These are phyloP conservation scores for Lycodopsis pacificus DNA, from an alignment of 2,797 vertebrate genomes.

Conservation along the genomic window DNA sequence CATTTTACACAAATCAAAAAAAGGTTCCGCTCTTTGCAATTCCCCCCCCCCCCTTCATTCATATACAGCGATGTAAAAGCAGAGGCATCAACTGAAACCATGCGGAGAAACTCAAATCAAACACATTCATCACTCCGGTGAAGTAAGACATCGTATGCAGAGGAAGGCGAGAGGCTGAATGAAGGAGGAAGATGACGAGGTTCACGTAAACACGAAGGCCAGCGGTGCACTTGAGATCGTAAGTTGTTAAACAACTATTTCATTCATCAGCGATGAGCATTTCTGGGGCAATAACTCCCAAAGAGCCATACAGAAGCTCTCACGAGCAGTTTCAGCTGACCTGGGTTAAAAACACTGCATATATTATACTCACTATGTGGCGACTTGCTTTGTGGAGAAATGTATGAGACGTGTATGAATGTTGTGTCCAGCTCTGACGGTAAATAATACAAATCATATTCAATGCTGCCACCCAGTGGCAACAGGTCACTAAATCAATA, in stretches of 20 bases:
- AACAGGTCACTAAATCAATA: conserved; percentile 47
- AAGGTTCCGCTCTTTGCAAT: not conserved
- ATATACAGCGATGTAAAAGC: not conserved
- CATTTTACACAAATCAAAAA: not conserved
- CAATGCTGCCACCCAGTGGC: conserved; percentile 76
- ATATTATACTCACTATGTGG: conserved; percentile 2
- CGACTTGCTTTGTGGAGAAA: not conserved
- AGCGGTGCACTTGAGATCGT: not conserved
- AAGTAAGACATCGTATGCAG: conserved; percentile 22
- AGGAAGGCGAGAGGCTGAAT: conserved; percentile 18
- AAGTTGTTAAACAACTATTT: conserved; percentile 4
- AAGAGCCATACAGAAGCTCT: conserved; percentile 1
- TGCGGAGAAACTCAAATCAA: not conserved
- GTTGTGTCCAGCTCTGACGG: conserved; percentile 19
- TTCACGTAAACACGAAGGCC: not conserved
- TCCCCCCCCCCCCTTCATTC: not conserved
- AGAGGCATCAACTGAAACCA: conserved; percentile 2
- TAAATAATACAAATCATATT: conserved; percentile 44
- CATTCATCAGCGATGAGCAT: conserved; percentile 11
- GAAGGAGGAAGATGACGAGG: not conserved
- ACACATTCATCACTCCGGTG: not conserved
- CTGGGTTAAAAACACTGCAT: conserved; percentile 12
- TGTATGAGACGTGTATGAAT: conserved; percentile 2
- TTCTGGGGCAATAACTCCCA: not conserved
- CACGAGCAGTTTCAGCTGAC: not conserved